A percentile compares a stretch with the other conserved stretches of the same genome.
These are phyloP conservation scores for Pardalotus punctatus DNA, from an alignment of 2,113 vertebrate species.

Conservation along the genomic window DNA sequence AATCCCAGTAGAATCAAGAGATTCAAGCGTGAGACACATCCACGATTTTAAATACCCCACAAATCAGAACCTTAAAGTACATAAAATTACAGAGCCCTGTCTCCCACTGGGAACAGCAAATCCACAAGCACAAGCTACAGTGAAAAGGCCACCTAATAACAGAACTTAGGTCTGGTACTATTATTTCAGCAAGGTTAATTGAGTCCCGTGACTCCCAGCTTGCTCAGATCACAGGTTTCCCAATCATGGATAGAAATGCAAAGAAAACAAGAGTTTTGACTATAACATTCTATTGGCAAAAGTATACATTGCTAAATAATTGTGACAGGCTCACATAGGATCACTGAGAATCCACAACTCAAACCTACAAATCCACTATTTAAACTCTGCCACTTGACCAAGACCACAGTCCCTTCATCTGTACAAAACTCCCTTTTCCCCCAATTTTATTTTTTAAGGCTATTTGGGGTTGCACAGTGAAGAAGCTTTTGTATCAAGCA, in stretches of 20 bases:
- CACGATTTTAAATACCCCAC: background rate
- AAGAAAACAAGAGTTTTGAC: background rate
- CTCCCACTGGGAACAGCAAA: background rate
- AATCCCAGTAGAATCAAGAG: background rate
- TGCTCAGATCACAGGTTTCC: background rate
- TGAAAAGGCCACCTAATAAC: background rate
- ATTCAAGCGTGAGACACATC: background rate
- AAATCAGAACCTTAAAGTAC: background rate
- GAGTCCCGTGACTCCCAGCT: background rate
- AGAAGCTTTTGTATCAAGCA: background rate
- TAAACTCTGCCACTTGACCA: background rate
- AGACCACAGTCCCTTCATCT: background rate
- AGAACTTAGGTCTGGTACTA: background rate
- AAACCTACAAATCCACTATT: background rate
- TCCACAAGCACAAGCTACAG: background rate
- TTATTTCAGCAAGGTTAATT: background rate
- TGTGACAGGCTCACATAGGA: background rate
- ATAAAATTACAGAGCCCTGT: background rate
- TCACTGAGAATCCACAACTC: background rate
- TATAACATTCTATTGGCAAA: background rate
- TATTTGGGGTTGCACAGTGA: background rate
- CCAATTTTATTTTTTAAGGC: background rate
- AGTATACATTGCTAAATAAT: background rate
- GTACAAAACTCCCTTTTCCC: rapidly evolving
- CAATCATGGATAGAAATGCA: background rate